A percentile compares a stretch with the other conserved stretches of the same genome.
Conservation (phyloP, 2,888 invertebrate species). For the Temnothorax ravouxi region DNA sequence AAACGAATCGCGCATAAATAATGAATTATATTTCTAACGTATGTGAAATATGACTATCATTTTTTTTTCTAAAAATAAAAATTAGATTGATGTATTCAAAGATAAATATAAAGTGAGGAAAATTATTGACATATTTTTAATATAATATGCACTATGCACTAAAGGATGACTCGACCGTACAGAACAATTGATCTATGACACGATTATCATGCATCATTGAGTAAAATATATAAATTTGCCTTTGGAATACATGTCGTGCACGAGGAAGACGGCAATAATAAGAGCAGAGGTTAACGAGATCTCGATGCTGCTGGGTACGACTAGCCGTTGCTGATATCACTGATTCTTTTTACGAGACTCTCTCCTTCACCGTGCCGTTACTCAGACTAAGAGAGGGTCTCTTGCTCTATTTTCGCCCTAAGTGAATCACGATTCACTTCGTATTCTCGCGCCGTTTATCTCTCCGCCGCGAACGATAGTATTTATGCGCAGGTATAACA, state of each 20-base stretch:
- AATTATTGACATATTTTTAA: slow-evolving; percentile 1
- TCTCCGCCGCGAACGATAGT: slow-evolving; percentile 43
- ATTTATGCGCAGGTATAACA: slow-evolving; percentile 53
- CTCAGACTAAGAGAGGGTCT: background rate
- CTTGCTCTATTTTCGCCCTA: slow-evolving; percentile 56
- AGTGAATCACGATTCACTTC: slow-evolving; percentile 53
- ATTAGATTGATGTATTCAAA: background rate
- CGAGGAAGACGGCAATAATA: slow-evolving; percentile 39
- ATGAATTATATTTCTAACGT: background rate
- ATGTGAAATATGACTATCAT: background rate
- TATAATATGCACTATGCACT: background rate
- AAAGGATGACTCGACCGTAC: background rate
- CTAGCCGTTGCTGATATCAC: slow-evolving; percentile 25
- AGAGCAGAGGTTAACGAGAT: slow-evolving; percentile 73
- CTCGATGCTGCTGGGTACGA: slow-evolving; percentile 60
- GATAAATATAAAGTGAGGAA: background rate
- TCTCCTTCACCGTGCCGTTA: background rate
- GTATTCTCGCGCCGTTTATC: slow-evolving; percentile 24
- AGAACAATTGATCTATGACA: background rate
- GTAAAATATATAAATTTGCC: slow-evolving; percentile 3
- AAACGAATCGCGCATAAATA: background rate
- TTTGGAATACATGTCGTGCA: slow-evolving; percentile 7
- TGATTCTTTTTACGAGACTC: slow-evolving; percentile 16
- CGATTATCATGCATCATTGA: slow-evolving; percentile 30
- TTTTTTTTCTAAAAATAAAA: background rate